A percentile compares a stretch with the other conserved stretches of the same genome.
These are phyloP conservation scores for Mycetomoellerius zeteki DNA, from an alignment of 1,140 invertebrate species.

Conservation along the genomic window DNA sequence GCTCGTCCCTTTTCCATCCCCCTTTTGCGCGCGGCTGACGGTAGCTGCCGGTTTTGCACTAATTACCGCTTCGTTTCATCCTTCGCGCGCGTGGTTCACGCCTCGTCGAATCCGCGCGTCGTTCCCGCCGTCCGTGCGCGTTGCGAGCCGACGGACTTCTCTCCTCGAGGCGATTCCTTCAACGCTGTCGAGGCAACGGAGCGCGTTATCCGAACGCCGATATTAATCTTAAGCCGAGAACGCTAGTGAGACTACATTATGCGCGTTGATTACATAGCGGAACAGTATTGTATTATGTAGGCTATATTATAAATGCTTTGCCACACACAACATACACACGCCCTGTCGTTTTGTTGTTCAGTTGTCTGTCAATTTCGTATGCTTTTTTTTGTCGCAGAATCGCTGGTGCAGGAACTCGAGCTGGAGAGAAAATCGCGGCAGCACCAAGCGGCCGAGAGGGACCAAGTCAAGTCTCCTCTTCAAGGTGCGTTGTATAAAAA, in stretches of 20 bases:
- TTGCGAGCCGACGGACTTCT: not conserved
- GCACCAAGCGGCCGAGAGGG: constrained; percentile 91
- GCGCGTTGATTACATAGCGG: constrained; percentile 4
- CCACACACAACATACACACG: not conserved
- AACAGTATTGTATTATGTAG: constrained; percentile 42
- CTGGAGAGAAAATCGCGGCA: constrained; percentile 94
- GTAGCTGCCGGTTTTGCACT: constrained; percentile 79
- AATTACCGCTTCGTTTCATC: constrained; percentile 85
- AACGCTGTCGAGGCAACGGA: constrained; percentile 30
- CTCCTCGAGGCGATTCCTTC: constrained; percentile 20
- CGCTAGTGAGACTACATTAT: constrained; percentile 36
- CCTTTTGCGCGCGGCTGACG: constrained; percentile 58
- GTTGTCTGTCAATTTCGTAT: constrained; percentile 63
- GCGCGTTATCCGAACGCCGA: constrained; percentile 54
- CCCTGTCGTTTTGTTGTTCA: not conserved
- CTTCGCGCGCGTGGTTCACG: constrained; percentile 80
- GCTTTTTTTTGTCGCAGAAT: constrained; percentile 89
- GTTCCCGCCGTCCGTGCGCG: constrained; percentile 27
- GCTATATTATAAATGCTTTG: constrained; percentile 22
- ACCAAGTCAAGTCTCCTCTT: constrained; percentile 93
- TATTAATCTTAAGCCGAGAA: constrained; percentile 50
- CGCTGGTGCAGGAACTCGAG: constrained; percentile 94
- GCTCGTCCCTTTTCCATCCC: constrained; percentile 67
- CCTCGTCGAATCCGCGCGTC: constrained; percentile 71
- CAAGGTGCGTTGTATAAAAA: constrained; percentile 89